Base-by-base conservation (phyloP, 2,797 vertebrate species). In the Potorous gilbertii region DNA sequence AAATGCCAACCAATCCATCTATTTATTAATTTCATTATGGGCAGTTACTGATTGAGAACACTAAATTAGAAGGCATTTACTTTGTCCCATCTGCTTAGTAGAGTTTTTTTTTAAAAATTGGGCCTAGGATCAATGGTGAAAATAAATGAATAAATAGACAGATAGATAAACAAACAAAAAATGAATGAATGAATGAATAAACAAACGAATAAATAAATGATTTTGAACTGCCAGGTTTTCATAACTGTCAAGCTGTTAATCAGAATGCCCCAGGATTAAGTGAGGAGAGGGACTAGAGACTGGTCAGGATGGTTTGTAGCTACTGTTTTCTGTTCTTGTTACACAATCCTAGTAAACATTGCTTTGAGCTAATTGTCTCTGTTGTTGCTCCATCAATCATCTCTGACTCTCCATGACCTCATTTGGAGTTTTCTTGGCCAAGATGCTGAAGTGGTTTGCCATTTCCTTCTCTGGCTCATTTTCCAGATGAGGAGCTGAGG, bases 11-110 rank as follows among this genome's bases (percentile, higher is more conserved):
- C 91, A 95, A 93, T 24, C 59, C 46, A 54, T 94, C 92, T 93
- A 94, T 97, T 96, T 93, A 93, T 94, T 52, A 28, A 91, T 93
- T 50, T 97, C 94, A 56, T 92, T 94, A 74, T 2, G 91, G 95
- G 10, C 96, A 95, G 95, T 27, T 96, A 93, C 24, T 96, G 96
- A 96, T 92, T 87, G 10, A 46, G 90, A 92, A 95, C 66, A 94
- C 59, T 92, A 92, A 95, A 90, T 55, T 55, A 90, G 5, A 54
- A 90, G 13, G 90, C 50, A n/a, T 90, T 90, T 90, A 18, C 54
- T 90, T 55, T 54, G 54, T 66, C 94, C 62, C 54, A 90, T 57
- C 50, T 94, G 56, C 54, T 97, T 92, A 91, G 95, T 57, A 91
- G 59, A 90, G 91, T 89, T 94, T 90, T 89, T 94, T 90, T 27